Evolutionary conservation across 2,113 vertebrate species (phyloP), one percentile per base, ranked within the genome.

Genomic region (Eublepharis macularius): DNA sequence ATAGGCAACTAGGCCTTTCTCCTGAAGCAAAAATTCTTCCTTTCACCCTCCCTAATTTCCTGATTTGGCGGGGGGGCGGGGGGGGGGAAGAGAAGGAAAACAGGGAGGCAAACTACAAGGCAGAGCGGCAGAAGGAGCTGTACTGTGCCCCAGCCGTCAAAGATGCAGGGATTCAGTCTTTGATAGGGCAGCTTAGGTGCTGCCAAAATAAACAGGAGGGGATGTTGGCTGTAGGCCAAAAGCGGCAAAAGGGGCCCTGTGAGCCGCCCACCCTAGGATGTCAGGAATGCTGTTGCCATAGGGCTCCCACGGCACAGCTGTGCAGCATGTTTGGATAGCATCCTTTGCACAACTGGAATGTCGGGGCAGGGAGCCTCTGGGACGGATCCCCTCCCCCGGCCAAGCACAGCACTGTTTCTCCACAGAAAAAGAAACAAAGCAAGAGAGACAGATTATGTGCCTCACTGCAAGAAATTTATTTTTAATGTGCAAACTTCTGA

Each of bases 171-270:
- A 51, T 51, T 79, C 76, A 1, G 10, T 41, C 36, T 51, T 63
- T 47, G n/a, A 83, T 63, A 24, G 6, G 57, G 39, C 60, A 34
- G 82, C 74, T 32, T 0, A 0, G 11, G 34, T 8, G 4, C n/a
- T 70, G 83, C 83, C 83, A 85, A 70, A 78, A 24, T 57, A 57
- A 79, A 78, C 83, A 85, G 76, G 47, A 85, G 75, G 65, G 63
- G 65, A 36, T 19, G 16, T 13, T 72, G 76, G 83, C 76, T 2
- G 39, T 12, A 1, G 29, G 47, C 83, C 83, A 78, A 69, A 11
- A 26, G 47, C 26, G 69, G 66, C 74, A 78, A 60, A 24, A 54
- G 45, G 72, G 43, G 74, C 60, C 75, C 75, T 57, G 36, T 8
- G 13, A n/a, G 72, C 26, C 29, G 47, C 63, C 65, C 47, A 29